A percentile compares a stretch with the other conserved stretches of the same genome.
Evolutionary conservation across 2,113 vertebrate genomes (phyloP).

Genomic region (Clarias macrocephalus): DNA sequence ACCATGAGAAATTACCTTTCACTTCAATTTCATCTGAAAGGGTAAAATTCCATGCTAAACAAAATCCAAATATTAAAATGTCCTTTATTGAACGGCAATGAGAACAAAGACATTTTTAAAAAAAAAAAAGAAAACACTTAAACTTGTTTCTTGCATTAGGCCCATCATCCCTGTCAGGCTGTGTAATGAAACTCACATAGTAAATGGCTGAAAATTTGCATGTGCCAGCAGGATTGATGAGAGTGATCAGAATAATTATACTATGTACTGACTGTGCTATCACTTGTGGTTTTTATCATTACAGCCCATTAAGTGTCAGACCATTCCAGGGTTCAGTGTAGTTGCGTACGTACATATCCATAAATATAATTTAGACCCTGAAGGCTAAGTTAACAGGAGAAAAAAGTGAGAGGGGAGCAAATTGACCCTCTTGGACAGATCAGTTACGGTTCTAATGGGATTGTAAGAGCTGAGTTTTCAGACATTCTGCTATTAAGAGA

Average conservation of each 20-base stretch:
- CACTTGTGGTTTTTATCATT: slow-evolving; percentile 30
- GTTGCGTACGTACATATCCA: slow-evolving; percentile 28
- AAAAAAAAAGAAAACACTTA: background rate
- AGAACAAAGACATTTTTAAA: background rate
- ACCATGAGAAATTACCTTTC: background rate
- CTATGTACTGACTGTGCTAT: background rate
- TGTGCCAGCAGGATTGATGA: slow-evolving; percentile 24
- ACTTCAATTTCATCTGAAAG: background rate
- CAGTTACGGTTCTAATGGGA: slow-evolving; percentile 2
- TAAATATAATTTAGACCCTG: slow-evolving; percentile 37
- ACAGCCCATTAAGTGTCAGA: slow-evolving; percentile 4
- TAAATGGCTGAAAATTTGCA: slow-evolving; percentile 40
- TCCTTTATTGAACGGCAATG: background rate
- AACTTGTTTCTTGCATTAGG: background rate
- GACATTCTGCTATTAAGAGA: background rate
- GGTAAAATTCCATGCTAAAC: background rate
- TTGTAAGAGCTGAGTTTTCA: slow-evolving; percentile 16
- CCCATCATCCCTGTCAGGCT: background rate
- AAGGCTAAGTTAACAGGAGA: background rate
- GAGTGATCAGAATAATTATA: slow-evolving; percentile 37
- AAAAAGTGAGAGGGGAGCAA: background rate
- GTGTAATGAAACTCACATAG: slow-evolving; percentile 10
- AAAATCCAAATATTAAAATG: background rate
- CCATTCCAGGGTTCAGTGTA: slow-evolving; percentile 20
- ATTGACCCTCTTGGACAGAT: slow-evolving; percentile 32